Evolutionary conservation across 2,113 vertebrate genomes (phyloP).

Genomic region (Ahaetulla prasina): DNA sequence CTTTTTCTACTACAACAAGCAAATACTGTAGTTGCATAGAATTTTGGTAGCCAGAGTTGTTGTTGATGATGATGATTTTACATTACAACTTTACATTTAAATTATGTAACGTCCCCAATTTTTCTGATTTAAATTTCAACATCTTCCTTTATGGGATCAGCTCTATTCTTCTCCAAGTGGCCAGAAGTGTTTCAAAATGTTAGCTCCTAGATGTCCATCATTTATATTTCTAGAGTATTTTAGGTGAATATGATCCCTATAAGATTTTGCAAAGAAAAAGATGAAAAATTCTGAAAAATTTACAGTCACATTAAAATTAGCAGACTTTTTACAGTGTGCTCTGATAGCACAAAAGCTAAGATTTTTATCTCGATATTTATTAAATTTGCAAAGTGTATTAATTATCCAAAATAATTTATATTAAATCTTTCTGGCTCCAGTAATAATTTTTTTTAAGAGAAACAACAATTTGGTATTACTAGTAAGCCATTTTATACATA

Average conservation of each 20-base stretch:
- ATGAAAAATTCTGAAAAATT: background rate
- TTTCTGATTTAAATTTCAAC: background rate
- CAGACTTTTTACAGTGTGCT: background rate
- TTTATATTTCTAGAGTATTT: background rate
- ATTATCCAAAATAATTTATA: background rate
- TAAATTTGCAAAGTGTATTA: background rate
- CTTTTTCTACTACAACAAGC: background rate
- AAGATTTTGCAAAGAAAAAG: background rate
- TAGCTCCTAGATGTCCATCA: background rate
- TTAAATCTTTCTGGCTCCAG: background rate
- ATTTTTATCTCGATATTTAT: background rate
- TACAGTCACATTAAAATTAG: background rate
- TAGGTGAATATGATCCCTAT: background rate
- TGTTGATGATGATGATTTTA: background rate
- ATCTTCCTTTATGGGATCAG: background rate
- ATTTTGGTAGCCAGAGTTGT: background rate
- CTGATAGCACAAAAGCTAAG: background rate
- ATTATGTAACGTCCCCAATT: background rate
- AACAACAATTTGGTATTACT: background rate
- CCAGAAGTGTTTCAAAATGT: background rate
- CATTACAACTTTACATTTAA: background rate
- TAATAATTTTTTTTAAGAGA: background rate
- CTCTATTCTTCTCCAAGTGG: background rate
- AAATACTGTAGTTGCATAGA: background rate
- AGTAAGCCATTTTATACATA: background rate